Conservation (phyloP, 2,113 vertebrate species). For the Guaruba guarouba region DNA sequence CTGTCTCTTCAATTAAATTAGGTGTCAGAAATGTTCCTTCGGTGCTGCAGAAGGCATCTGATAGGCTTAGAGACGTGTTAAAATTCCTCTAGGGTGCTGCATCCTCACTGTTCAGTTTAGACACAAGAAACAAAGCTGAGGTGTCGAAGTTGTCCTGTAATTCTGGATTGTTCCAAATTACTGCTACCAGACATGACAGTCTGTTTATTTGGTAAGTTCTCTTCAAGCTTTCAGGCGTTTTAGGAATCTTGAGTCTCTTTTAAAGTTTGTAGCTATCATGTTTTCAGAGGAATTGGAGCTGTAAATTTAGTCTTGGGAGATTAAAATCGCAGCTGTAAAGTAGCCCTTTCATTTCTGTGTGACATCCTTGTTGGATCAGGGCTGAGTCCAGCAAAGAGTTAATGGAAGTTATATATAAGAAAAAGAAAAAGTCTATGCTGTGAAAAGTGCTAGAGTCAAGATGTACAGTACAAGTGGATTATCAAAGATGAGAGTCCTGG, state of each 20-base stretch:
- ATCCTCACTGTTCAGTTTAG: neutral
- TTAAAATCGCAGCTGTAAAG: neutral
- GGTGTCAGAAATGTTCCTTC: conserved; percentile 21
- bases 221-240: neutral
- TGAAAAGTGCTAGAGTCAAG: neutral
- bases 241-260: neutral
- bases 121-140: neutral
- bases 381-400: neutral
- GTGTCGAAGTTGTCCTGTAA: neutral
- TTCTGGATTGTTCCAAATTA: conserved; percentile 10
- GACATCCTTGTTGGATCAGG: neutral
- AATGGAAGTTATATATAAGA: neutral
- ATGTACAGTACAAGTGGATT: neutral
- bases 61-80: neutral
- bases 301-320: neutral
- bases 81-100: neutral
- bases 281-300: neutral
- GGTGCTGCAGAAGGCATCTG: neutral
- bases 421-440: neutral
- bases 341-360: neutral
- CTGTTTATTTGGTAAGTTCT: neutral
- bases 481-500: neutral
- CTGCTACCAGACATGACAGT: neutral
- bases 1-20: conserved; percentile 47
- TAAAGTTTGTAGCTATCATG: neutral